Evolutionary conservation across 2,888 invertebrate genomes (phyloP).

Genomic region (Tineola bisselliella): DNA sequence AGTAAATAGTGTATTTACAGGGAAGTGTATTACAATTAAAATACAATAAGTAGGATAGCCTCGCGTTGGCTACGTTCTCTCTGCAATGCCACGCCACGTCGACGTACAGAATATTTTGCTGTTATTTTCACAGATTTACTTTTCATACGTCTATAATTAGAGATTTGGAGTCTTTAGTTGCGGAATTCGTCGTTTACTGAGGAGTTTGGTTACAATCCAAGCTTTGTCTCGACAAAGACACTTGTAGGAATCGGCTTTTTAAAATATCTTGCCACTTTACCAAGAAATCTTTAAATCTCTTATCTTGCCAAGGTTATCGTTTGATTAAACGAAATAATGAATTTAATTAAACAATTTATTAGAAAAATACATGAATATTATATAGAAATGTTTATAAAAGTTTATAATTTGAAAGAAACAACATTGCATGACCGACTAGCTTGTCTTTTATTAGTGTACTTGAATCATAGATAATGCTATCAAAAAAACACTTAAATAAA

Average conservation of each 20-base stretch:
- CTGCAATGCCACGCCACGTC: slow-evolving; percentile 64
- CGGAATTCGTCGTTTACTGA: slow-evolving; percentile 44
- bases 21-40: slow-evolving; percentile 15
- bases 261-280: background rate
- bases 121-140: slow-evolving; percentile 63
- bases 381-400: background rate
- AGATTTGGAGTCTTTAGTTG: slow-evolving; percentile 33
- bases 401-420: background rate
- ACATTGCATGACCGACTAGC: background rate
- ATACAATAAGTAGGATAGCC: slow-evolving; percentile 23
- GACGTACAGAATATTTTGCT: slow-evolving; percentile 60
- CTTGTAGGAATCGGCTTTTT: background rate
- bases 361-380: background rate
- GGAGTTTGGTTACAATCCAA: slow-evolving; percentile 40
- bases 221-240: background rate
- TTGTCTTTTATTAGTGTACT: background rate
- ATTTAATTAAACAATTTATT: background rate
- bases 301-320: slow-evolving; percentile 1
- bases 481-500: background rate
- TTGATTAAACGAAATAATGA: background rate
- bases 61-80: slow-evolving; percentile 30
- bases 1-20: slow-evolving; percentile 23
- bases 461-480: background rate
- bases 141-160: slow-evolving; percentile 63
- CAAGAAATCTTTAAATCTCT: slow-evolving; percentile 1